Conservation (phyloP, 92 coral and sea anemone species). For the Palythoa grandis region DNA sequence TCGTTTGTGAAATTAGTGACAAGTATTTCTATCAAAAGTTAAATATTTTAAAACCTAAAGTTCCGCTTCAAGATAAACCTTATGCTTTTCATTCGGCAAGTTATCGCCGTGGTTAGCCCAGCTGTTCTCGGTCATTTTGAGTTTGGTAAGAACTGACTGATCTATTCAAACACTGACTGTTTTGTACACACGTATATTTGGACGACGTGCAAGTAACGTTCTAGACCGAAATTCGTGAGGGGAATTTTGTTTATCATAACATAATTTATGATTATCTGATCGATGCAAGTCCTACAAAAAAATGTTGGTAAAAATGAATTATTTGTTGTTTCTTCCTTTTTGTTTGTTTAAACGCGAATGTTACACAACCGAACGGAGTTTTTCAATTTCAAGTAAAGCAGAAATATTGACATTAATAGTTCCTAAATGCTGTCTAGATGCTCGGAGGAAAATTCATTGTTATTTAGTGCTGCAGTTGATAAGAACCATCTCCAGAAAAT, state of each 20-base stretch:
- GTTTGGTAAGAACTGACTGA: constrained; percentile 14
- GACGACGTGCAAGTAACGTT: too few relatives aligned
- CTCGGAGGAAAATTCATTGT: not conserved
- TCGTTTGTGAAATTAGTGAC: constrained; percentile 1
- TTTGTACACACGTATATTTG: not conserved
- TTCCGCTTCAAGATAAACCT: constrained; percentile 1
- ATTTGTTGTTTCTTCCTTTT: not conserved
- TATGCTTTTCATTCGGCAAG: constrained; percentile 48
- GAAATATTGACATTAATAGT: not conserved
- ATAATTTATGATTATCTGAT: not conserved
- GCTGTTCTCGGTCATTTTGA: constrained; percentile 27
- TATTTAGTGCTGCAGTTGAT: not conserved
- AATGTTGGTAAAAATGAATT: not conserved
- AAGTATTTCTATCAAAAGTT: too few relatives aligned
- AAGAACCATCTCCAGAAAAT: not conserved
- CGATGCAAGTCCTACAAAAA: not conserved
- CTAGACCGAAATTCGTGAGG: not conserved
- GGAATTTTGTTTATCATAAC: not conserved
- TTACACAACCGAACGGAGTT: not conserved
- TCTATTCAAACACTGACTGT: not conserved
- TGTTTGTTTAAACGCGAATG: not conserved
- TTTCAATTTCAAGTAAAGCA: not conserved
- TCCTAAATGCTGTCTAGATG: not conserved
- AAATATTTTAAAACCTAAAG: not conserved
- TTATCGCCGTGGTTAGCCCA: constrained; percentile 33